A percentile compares a stretch with the other conserved stretches of the same genome.
Evolutionary conservation across 2,888 invertebrate species (phyloP).

Genomic region (Nephrotoma guestfalica): DNA sequence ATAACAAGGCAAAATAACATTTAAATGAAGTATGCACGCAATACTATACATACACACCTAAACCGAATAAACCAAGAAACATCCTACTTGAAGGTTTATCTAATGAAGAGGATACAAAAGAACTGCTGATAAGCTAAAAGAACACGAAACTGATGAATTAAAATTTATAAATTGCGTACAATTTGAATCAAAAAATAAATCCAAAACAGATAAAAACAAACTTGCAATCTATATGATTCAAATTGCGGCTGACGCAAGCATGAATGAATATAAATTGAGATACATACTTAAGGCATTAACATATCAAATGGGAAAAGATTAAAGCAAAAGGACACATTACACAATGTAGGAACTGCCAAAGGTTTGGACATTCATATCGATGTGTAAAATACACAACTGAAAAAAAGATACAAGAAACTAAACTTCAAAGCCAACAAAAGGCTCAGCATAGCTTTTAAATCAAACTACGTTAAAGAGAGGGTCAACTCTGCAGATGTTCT

Average conservation of each 20-base stretch:
- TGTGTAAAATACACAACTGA: background rate
- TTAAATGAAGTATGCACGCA: background rate
- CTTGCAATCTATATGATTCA: background rate
- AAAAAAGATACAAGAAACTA: background rate
- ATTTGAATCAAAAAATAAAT: background rate
- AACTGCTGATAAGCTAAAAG: background rate
- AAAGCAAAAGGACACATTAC: background rate
- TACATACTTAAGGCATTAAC: background rate
- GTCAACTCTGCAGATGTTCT: background rate
- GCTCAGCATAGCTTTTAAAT: background rate
- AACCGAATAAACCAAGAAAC: background rate
- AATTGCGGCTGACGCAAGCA: background rate
- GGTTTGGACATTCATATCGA: background rate
- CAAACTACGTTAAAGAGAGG: background rate
- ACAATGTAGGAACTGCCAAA: background rate
- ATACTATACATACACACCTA: background rate
- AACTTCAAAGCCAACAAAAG: background rate
- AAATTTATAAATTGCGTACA: background rate
- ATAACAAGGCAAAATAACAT: too few species aligned
- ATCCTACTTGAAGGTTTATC: background rate
- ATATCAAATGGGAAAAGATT: background rate
- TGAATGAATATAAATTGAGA: background rate
- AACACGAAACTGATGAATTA: too few species aligned
- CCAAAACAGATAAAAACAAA: background rate
- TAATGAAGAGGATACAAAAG: background rate